phyloP scores from a whole-genome alignment of 2,888 invertebrate species.

The Mesodorylaimus sp. region DNA sequence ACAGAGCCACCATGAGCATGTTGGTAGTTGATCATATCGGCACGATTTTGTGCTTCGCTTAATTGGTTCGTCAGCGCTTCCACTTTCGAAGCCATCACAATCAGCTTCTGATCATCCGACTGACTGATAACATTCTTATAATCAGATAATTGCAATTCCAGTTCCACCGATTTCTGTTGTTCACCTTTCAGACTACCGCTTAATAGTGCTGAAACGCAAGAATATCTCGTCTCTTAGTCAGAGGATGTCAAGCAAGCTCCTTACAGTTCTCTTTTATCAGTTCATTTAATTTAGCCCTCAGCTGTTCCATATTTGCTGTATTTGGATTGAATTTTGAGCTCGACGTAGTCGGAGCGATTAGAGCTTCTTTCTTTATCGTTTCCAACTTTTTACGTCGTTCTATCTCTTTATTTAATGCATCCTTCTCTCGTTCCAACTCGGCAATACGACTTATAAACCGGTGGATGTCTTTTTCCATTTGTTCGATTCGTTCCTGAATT shows the following conservation, averaged over 20 bases:
- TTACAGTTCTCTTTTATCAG: constrained; percentile 62
- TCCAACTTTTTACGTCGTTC: constrained; percentile 19
- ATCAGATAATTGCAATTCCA: constrained; percentile 15
- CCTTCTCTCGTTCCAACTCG: constrained; percentile 16
- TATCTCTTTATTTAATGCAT: constrained; percentile 12
- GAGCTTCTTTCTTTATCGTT: constrained; percentile 32
- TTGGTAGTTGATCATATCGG: constrained; percentile 22
- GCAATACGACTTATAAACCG: constrained; percentile 10
- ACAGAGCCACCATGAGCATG: neutral
- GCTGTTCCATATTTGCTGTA: constrained; percentile 18
- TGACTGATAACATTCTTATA: constrained; percentile 20
- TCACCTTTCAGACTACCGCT: constrained; percentile 11
- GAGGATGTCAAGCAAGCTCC: constrained; percentile 11
- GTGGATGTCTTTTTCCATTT: constrained; percentile 14
- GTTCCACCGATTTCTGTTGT: constrained; percentile 11
- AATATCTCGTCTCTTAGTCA: neutral
- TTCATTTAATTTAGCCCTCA: constrained; percentile 62
- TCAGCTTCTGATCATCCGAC: constrained; percentile 26
- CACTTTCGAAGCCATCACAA: constrained; percentile 26
- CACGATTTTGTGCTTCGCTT: constrained; percentile 22
- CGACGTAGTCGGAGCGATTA: neutral
- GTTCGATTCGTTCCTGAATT: constrained; percentile 13
- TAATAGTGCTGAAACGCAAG: constrained; percentile 10
- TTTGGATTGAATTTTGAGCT: constrained; percentile 44
- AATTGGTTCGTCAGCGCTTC: constrained; percentile 24